Base-by-base conservation (phyloP, 2,113 vertebrate genomes). In the Butorides virescens region DNA sequence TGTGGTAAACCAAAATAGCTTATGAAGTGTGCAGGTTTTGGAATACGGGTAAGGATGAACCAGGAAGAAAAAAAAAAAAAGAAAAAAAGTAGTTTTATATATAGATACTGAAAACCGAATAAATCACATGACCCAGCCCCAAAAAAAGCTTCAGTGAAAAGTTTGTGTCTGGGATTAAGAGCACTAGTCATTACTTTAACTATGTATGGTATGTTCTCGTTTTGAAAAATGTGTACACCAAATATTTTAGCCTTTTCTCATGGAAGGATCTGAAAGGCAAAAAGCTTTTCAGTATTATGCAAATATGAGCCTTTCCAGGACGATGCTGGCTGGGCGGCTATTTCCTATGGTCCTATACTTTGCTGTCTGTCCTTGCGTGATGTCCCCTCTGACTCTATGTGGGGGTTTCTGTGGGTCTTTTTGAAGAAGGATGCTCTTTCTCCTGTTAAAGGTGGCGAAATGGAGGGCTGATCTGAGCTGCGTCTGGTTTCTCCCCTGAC, bases 1-100 rank as follows among this genome's bases (percentile, higher is more conserved):
- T 97, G 97, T 90, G 96, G 97, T 96, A 92, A 97, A 93, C 96
- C 95, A 84, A 96, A 97, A 97, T 97, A 97, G 94, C 92, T 95
- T 77, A 66, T 84, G 92, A 96, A 96, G 88, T 84, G 94, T 93
- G 93, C 94, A 97, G 95, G 96, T 96, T 97, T 95, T 95, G 96
- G 91, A 95, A 88, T 66, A 93, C 0, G 34, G 90, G 72, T 81
- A 93, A 95, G 75, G 97, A 97, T 92, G 95, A 94, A 95, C 93
- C 95, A 96, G 92, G 91, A 94, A 95, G 55, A 19, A 32, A 56
- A 72, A 72, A 67, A 62, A 76, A 55, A 63, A 42, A 76, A 55
- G 58, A 42, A 73, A 81, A 70, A 10, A 16, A 63, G 62, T 15
- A 18, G 59, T 68, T 96, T 96, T 97, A 97, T 97, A 97, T 97